Percentiles rank a stretch among this genome's conserved stretches.
Evolutionary conservation across 2,113 vertebrate species (phyloP).

Genomic region (Psittacara wagleri): DNA sequence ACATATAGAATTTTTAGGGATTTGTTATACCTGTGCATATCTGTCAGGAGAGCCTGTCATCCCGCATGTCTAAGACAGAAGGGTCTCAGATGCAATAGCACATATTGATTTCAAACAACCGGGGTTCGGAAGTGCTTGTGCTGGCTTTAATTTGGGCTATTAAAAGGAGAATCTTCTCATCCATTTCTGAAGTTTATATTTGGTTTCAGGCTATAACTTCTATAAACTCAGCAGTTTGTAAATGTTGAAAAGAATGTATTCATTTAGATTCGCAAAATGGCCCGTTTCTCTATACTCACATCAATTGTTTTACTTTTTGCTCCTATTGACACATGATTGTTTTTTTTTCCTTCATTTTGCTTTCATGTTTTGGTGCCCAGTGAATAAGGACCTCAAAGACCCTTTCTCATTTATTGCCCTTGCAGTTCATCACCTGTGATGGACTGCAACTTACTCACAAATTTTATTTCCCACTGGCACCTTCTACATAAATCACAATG

Average conservation of each 20-base stretch:
- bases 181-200: background rate
- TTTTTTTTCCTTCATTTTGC: background rate
- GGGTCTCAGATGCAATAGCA: background rate
- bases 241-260: background rate
- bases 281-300: background rate
- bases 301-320: background rate
- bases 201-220: background rate
- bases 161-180: background rate
- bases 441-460: background rate
- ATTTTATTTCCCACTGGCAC: background rate
- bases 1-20: background rate
- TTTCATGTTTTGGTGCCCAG: background rate
- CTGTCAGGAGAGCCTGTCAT: background rate
- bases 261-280: background rate
- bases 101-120: background rate
- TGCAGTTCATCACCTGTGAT: background rate
- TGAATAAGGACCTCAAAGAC: background rate
- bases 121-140: background rate
- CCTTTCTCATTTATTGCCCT: background rate
- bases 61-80: background rate
- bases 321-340: background rate
- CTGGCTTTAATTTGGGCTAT: background rate
- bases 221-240: background rate
- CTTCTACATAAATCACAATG: background rate
- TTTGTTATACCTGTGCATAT: background rate